Conservation (phyloP, 1,140 invertebrate species). For the Oreohelix idahoensis region DNA sequence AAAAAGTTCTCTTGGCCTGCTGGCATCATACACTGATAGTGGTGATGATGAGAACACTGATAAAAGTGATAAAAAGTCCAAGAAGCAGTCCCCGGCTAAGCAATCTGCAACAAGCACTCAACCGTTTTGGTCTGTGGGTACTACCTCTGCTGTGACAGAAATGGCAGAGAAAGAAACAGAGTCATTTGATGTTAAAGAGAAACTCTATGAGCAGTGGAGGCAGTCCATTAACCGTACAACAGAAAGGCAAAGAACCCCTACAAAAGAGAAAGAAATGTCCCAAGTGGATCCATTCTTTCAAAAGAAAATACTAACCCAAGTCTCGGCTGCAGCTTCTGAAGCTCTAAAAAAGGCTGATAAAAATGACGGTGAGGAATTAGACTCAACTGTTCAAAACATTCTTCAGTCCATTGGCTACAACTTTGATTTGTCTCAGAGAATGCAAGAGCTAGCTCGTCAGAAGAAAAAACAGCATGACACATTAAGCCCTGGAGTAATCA, state of each 20-base stretch:
- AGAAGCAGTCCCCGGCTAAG: not conserved
- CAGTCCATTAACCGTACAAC: conserved; percentile 13
- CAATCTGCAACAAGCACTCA: not conserved
- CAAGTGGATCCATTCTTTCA: conserved; percentile 13
- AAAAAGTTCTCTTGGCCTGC: conserved; percentile 25
- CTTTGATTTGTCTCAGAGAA: conserved; percentile 71
- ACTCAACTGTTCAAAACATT: conserved; percentile 71
- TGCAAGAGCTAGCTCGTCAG: conserved; percentile 68
- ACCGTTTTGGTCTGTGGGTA: conserved; percentile 29
- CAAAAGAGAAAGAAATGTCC: not conserved
- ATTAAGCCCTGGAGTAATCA: conserved; percentile 50
- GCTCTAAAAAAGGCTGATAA: conserved; percentile 19
- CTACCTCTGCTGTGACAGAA: not conserved
- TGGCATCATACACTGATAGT: conserved; percentile 45
- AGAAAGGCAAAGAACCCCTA: not conserved
- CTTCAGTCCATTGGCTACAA: conserved; percentile 72
- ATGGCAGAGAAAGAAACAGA: conserved; percentile 8
- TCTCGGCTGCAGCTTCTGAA: not conserved
- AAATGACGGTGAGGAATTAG: conserved; percentile 50
- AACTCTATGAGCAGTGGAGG: conserved; percentile 48
- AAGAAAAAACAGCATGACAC: conserved; percentile 53
- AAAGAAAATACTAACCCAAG: not conserved
- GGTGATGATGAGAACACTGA: conserved; percentile 67
- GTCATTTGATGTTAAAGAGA: conserved; percentile 43
- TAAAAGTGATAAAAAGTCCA: conserved; percentile 59